These are phyloP conservation scores for Melanotaenia parkinsoni DNA, from an alignment of 2,797 vertebrate species.

Conservation along the genomic window DNA sequence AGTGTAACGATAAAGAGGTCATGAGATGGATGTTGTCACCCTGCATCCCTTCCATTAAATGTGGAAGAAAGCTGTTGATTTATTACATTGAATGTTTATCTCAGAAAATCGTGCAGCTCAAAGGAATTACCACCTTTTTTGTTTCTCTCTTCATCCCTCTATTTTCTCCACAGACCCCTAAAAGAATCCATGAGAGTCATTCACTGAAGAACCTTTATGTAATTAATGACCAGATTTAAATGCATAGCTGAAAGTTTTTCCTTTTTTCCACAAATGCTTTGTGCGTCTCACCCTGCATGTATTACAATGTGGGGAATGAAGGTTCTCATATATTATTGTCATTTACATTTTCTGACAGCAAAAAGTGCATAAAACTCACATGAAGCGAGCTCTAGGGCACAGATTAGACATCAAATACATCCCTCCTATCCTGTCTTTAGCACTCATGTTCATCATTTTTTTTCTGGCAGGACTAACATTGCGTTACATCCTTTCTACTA, in stretches of 20 bases:
- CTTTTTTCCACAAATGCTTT: not conserved
- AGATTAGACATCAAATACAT: not conserved
- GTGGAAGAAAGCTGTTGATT: not conserved
- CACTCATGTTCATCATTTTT: not conserved
- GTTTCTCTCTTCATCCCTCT: not conserved
- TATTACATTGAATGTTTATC: not conserved
- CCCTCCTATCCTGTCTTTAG: not conserved
- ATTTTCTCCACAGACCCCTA: not conserved
- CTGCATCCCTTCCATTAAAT: not conserved
- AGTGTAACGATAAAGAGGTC: constrained; percentile 8
- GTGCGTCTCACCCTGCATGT: not conserved
- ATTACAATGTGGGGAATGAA: not conserved
- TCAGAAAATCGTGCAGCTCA: no score
- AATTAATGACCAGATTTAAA: not conserved
- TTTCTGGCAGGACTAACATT: no score
- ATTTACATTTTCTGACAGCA: not conserved
- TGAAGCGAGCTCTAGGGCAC: not conserved
- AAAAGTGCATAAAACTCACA: not conserved
- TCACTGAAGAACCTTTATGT: not conserved
- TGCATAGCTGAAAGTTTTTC: not conserved
- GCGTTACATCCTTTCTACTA: not conserved
- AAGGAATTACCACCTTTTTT: no score
- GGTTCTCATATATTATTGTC: not conserved
- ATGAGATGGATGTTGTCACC: not conserved
- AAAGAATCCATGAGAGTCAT: not conserved